Percentiles rank a stretch among this genome's conserved stretches.
Conservation (phyloP, 37 sponge, comb jelly and placozoan genomes). For the Theonella swinhoei region DNA sequence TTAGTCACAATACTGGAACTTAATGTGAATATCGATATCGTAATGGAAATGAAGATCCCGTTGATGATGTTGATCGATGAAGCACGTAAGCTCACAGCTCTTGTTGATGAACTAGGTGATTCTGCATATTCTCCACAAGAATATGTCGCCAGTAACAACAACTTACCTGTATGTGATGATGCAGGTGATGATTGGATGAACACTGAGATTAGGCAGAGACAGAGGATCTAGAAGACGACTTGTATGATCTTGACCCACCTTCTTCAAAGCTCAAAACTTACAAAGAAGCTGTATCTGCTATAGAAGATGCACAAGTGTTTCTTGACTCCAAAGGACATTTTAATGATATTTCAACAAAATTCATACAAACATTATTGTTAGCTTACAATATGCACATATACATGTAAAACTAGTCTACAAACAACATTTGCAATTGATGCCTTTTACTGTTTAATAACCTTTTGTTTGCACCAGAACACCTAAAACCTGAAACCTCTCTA, state of each 20-base stretch:
- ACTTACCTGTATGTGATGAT: slow-evolving; percentile 23
- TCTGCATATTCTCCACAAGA: neutral
- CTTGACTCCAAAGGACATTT: neutral
- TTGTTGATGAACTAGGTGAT: neutral
- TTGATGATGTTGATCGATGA: slow-evolving; percentile 21
- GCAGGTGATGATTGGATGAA: slow-evolving; percentile 6
- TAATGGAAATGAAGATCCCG: slow-evolving; percentile 4
- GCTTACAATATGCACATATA: neutral
- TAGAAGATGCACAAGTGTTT: neutral
- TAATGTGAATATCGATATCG: too few relatives aligned
- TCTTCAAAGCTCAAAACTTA: neutral
- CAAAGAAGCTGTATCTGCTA: slow-evolving; percentile 2
- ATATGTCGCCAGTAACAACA: slow-evolving; percentile 1
- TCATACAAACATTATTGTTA: neutral
- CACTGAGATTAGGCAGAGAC: neutral
- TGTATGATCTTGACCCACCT: neutral
- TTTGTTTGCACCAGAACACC: neutral
- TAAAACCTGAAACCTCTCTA: neutral
- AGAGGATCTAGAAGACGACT: slow-evolving; percentile 4
- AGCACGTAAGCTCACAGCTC: neutral
- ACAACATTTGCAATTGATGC: neutral
- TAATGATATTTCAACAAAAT: neutral
- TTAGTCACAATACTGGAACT: too few relatives aligned
- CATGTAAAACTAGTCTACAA: neutral
- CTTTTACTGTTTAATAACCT: too few relatives aligned